A percentile compares a stretch with the other conserved stretches of the same genome.
Conservation (phyloP, 2,888 invertebrate species). For the Pseudanteris insignis region DNA sequence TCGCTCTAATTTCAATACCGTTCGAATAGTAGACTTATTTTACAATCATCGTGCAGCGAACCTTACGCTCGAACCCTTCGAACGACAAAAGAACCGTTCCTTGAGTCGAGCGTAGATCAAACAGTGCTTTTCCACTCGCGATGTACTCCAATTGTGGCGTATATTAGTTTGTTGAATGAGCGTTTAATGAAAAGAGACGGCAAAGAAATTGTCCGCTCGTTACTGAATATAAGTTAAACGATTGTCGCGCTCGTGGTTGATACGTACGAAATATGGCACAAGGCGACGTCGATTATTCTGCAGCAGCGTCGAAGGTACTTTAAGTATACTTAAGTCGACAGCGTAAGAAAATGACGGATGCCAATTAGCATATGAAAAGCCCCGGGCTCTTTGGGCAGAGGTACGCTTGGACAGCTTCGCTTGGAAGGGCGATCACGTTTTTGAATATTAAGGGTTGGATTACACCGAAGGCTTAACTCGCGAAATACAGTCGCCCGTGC, state of each 20-base stretch:
- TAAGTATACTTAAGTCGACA: slow-evolving; percentile 64
- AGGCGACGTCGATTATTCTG: slow-evolving; percentile 42
- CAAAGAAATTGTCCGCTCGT: not conserved
- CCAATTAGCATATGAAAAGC: slow-evolving; percentile 68
- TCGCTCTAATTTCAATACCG: too few relatives aligned
- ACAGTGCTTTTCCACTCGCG: too few relatives aligned
- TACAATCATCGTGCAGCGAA: too few relatives aligned
- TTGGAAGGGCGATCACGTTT: slow-evolving; percentile 67
- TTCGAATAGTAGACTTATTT: too few relatives aligned
- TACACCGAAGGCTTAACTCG: slow-evolving; percentile 65
- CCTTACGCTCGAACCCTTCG: too few relatives aligned
- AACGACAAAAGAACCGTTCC: not conserved
- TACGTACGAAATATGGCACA: slow-evolving; percentile 28
- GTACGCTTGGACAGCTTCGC: slow-evolving; percentile 47
- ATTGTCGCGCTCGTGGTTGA: slow-evolving; percentile 5
- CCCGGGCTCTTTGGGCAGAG: slow-evolving; percentile 49
- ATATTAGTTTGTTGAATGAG: too few relatives aligned
- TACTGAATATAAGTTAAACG: not conserved
- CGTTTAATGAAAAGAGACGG: too few relatives aligned
- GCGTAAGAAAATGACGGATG: slow-evolving; percentile 67
- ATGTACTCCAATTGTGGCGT: too few relatives aligned
- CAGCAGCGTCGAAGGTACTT: slow-evolving; percentile 56
- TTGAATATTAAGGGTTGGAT: slow-evolving; percentile 67
- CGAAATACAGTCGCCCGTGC: slow-evolving; percentile 59
- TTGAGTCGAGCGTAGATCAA: too few relatives aligned